Base-by-base conservation (phyloP, 2,888 invertebrate genomes). In the Rotaria macrura region DNA sequence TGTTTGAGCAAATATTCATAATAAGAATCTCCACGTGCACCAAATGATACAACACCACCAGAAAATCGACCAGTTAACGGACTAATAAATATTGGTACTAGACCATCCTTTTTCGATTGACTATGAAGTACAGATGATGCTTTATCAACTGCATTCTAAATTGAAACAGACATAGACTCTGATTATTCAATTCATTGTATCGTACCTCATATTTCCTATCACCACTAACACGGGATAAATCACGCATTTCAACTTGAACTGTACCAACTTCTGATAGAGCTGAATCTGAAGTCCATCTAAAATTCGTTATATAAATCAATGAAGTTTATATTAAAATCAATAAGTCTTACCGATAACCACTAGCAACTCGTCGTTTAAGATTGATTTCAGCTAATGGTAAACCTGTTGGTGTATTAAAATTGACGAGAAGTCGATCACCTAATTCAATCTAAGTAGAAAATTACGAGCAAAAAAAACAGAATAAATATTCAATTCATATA, bases 1-100 rank as follows among this genome's bases (percentile, higher is more conserved):
- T 96, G 94, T 92, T 99, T 99, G 87, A 99, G 92, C 86, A 99
- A 93, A 91, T 99, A 99, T 92, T 99, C 99, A 92, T 97, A 99
- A 92, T 96, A 99, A 89, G 96, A 96, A 92, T 99, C 99, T 38
- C 98, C 98, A 57, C 98, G 92, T 0, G 96, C 98, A 85, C 99
- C 99, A 90, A 99, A 65, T 38, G 86, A 84, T 20, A 86, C 79
- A n/a, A 85, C 84, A 25, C 55, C 83, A 23, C 86, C 86, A 29
- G 96, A 92, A 90, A 98, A 97, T 57, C 94, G 93, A 1, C 98
- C 99, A 0, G 95, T 95, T 89, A 95, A 94, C 0, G 98, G 95
- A 91, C 96, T 97, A 87, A 99, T 96, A 91, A 96, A 99, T 90
- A 99, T 98, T 43, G 97, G 98, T 88, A 99, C 97, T 85, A 99